Evolutionary conservation across 1,140 invertebrate genomes (phyloP).

Genomic region (Calephelis nemesis): DNA sequence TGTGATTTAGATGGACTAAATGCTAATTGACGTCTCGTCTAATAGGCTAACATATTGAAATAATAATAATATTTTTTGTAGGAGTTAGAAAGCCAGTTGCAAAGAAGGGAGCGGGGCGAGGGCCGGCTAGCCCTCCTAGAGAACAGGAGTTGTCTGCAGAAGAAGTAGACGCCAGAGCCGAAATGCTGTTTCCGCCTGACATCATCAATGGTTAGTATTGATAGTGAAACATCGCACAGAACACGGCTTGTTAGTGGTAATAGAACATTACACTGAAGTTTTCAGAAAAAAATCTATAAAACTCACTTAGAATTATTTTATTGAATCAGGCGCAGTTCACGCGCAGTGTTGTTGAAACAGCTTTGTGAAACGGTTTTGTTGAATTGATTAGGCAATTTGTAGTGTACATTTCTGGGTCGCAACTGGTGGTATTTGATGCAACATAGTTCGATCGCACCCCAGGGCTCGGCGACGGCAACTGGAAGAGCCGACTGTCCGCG

Average conservation of each 20-base stretch:
- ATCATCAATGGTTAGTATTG: constrained; percentile 44
- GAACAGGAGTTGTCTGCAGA: constrained; percentile 60
- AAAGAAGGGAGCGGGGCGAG: constrained; percentile 40
- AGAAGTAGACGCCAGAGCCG: constrained; percentile 58
- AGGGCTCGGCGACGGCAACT: constrained; percentile 88
- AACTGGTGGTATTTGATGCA: too few relatives aligned
- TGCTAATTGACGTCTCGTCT: too few relatives aligned
- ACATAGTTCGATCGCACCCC: constrained; percentile 16
- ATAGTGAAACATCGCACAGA: not conserved
- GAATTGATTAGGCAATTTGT: too few relatives aligned
- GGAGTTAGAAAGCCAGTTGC: constrained; percentile 42
- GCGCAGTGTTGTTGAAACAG: too few relatives aligned
- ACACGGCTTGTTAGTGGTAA: too few relatives aligned
- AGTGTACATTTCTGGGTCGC: too few relatives aligned
- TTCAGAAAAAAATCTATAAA: too few relatives aligned
- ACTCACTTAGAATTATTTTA: too few relatives aligned
- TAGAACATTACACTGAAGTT: too few relatives aligned
- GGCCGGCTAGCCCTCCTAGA: constrained; percentile 48
- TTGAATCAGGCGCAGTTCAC: too few relatives aligned
- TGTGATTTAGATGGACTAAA: too few relatives aligned
- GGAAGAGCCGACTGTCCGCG: constrained; percentile 91
- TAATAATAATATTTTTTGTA: not conserved
- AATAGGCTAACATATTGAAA: not conserved
- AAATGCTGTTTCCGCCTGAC: constrained; percentile 45
- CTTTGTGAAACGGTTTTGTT: too few relatives aligned